A percentile compares a stretch with the other conserved stretches of the same genome.
Conservation (phyloP, 2,113 vertebrate species). For the Notothenia coriiceps region DNA sequence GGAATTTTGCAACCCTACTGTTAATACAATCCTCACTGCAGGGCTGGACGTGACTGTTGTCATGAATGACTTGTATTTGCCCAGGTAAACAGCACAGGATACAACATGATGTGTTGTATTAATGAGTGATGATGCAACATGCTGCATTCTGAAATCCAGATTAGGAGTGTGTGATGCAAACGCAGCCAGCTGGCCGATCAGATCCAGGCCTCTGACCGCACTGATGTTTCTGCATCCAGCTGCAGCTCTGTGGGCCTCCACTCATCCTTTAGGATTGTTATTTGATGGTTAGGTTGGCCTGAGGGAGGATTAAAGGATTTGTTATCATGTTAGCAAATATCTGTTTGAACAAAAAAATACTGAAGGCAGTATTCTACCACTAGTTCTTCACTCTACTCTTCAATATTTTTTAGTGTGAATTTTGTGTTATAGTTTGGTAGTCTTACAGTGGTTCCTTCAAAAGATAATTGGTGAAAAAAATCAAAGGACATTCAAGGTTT, state of each 20-base stretch:
- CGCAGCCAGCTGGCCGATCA: slow-evolving; percentile 45
- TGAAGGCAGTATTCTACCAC: neutral
- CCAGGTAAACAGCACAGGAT: slow-evolving; percentile 7
- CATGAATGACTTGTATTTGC: slow-evolving; percentile 31
- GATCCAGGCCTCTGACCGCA: slow-evolving; percentile 36
- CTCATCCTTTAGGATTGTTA: slow-evolving; percentile 43
- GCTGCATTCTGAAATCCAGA: slow-evolving; percentile 70
- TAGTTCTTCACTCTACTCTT: neutral
- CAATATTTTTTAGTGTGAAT: neutral
- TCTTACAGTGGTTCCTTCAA: slow-evolving; percentile 10
- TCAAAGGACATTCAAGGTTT: neutral
- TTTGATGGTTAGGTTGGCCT: slow-evolving; percentile 40
- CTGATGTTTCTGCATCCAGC: slow-evolving; percentile 57
- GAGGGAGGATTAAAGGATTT: slow-evolving; percentile 68
- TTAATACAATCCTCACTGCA: neutral
- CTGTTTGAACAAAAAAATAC: slow-evolving; percentile 45
- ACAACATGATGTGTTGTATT: slow-evolving; percentile 46
- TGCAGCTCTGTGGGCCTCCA: slow-evolving; percentile 9
- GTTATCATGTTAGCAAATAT: slow-evolving; percentile 63
- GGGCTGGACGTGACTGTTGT: neutral
- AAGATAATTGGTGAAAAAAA: slow-evolving; percentile 3
- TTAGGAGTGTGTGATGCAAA: slow-evolving; percentile 60
- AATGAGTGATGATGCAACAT: slow-evolving; percentile 60
- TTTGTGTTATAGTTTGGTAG: neutral
- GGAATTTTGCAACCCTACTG: too few relatives aligned